Evolutionary conservation across 2,888 invertebrate species (phyloP).

Genomic region (Monochamus alternatus): DNA sequence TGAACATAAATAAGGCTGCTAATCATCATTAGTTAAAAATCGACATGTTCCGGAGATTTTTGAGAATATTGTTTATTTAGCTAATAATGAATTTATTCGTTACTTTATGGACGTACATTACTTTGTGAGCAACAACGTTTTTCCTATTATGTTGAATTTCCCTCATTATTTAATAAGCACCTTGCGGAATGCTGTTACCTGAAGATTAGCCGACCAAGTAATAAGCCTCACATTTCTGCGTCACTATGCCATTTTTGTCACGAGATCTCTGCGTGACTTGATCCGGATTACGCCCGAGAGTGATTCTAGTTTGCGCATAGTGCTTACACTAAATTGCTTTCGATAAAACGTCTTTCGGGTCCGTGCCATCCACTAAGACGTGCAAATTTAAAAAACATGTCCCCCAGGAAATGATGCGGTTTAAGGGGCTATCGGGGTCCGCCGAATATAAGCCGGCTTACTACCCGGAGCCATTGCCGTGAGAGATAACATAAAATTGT

Average conservation of each 20-base stretch:
- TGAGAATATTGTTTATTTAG: too few relatives aligned
- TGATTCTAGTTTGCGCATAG: constrained; percentile 64
- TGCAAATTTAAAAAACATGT: constrained; percentile 63
- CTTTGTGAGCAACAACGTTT: too few relatives aligned
- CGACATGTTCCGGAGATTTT: too few relatives aligned
- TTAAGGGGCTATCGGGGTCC: constrained; percentile 51
- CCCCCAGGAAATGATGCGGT: constrained; percentile 54
- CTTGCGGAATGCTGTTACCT: neutral
- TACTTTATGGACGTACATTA: too few relatives aligned
- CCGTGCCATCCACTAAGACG: constrained; percentile 61
- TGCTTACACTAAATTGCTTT: constrained; percentile 65
- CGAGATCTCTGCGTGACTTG: constrained; percentile 55
- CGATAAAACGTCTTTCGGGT: constrained; percentile 64
- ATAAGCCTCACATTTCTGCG: constrained; percentile 3
- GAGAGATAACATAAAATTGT: constrained; percentile 40
- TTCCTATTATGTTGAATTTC: too few relatives aligned
- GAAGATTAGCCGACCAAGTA: neutral
- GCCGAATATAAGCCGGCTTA: constrained; percentile 36
- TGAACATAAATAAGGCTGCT: too few relatives aligned
- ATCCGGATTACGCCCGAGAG: constrained; percentile 65
- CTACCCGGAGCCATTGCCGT: constrained; percentile 26
- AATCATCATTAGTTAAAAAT: too few relatives aligned
- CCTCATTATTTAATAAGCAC: too few relatives aligned
- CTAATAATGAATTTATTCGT: too few relatives aligned
- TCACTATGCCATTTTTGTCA: constrained; percentile 35